Base-by-base conservation (phyloP, 1,140 invertebrate genomes). In the Helicoverpa armigera region DNA sequence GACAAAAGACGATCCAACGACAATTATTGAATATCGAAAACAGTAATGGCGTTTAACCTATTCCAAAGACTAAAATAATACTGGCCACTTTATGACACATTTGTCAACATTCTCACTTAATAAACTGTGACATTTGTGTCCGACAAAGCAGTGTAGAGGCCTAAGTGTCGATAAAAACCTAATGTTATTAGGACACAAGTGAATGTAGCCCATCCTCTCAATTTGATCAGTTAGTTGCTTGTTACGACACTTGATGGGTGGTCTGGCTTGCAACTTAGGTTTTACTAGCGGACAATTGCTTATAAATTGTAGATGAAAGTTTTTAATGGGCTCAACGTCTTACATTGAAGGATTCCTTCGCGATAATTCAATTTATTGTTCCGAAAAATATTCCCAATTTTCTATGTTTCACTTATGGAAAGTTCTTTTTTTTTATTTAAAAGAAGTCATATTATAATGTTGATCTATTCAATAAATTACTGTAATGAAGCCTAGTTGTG, bases 111-210 rank as follows among this genome's bases (percentile, higher is more conserved):
- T 4, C 10, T 29, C 1, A 43, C 35, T 43, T 5, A 23, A 69
- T 11, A 69, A 67, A 67, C n/a, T 43, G 13, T 43, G 29, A 65
- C 61, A 35, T n/a, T 43, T 43, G 12, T n/a, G 16, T 10, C n/a
- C 43, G 43, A n/a, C 65, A 50, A 50, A 50, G 65, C 18, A 50
- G 50, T 18, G 43, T 50, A 51, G 16, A 50, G 65, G 65, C 65
- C 23, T 61, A 31, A 11, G 23, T 58, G 12, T 1, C 18, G 16
- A 65, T 69, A 69, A 69, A 69, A 69, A 69, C 43, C 35, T 69
- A 69, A 50, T 69, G 65, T 69, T 69, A 69, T 69, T 69, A 50
- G 43, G 16, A 69, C 65, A 69, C 43, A 69, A 69, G 65, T 69
- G 65, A 69, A 69, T 69, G 65, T 69, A 16, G 35, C n/a, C 16